Conservation (phyloP, 2,797 vertebrate genomes). For the Propithecus deckenii region DNA sequence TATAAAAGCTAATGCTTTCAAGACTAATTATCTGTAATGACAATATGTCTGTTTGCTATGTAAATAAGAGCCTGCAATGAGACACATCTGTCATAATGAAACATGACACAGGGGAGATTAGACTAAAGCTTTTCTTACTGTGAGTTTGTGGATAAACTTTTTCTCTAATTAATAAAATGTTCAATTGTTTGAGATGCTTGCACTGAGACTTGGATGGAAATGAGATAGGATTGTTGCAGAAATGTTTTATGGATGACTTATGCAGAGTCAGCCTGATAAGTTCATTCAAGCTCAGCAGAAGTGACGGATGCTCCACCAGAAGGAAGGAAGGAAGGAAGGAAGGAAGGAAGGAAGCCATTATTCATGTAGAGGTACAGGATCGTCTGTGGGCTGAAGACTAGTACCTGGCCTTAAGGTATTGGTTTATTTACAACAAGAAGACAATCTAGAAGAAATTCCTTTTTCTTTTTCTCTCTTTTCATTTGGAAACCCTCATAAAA, state of each 20-base stretch:
- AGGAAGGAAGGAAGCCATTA: neutral
- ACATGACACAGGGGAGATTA: constrained; percentile 55
- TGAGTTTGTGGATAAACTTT: constrained; percentile 63
- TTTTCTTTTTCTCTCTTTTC: neutral
- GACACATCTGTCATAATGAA: constrained; percentile 64
- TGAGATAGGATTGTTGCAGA: constrained; percentile 37
- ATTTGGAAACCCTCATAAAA: neutral
- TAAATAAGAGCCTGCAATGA: constrained; percentile 43
- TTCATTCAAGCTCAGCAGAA: constrained; percentile 12
- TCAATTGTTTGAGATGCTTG: constrained; percentile 19
- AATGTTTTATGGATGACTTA: constrained; percentile 1
- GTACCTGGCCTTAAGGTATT: neutral
- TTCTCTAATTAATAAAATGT: constrained; percentile 62
- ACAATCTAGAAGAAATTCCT: neutral
- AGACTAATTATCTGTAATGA: constrained; percentile 46
- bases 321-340: neutral
- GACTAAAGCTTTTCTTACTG: constrained; percentile 44
- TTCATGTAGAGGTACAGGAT: neutral
- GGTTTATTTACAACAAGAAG: constrained; percentile 56
- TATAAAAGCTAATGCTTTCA: constrained; percentile 41
- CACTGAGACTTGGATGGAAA: constrained; percentile 47
- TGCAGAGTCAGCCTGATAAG: neutral
- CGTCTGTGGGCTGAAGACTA: neutral
- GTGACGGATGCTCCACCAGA: neutral
- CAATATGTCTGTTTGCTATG: constrained; percentile 35